phyloP scores from a whole-genome alignment of 2,113 vertebrate genomes.

The Hemichromis elongatus region DNA sequence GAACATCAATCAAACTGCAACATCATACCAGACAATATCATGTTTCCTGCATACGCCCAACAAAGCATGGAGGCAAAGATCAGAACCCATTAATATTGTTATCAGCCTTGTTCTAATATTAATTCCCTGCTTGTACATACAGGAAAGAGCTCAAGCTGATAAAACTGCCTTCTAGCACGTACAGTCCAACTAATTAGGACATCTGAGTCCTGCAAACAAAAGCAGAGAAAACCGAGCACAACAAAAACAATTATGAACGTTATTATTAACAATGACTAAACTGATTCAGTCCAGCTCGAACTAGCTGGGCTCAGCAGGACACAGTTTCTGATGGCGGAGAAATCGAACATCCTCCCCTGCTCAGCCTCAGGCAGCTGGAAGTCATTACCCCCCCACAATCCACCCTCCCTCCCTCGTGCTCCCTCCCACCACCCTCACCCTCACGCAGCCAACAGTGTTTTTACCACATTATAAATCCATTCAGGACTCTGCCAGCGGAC shows the following conservation, averaged over 20 bases:
- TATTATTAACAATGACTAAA: not conserved
- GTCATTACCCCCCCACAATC: not conserved
- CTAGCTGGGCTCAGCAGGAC: not conserved
- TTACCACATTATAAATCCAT: slow-evolving; percentile 24
- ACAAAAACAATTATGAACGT: not conserved
- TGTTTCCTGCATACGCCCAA: not conserved
- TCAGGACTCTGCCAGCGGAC: not conserved
- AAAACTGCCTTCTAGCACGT: not conserved
- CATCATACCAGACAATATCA: not conserved
- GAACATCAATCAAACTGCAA: not conserved
- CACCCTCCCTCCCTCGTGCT: not conserved
- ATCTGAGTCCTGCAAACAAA: not conserved
- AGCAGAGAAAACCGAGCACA: not conserved
- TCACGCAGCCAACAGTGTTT: slow-evolving; percentile 3
- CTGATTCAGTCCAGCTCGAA: not conserved
- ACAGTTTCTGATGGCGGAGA: slow-evolving; percentile 1
- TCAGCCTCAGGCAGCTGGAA: slow-evolving; percentile 47
- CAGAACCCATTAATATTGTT: not conserved
- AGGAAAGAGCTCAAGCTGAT: not conserved
- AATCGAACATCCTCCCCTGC: slow-evolving; percentile 18
- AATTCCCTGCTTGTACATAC: not conserved
- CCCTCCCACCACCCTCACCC: not conserved
- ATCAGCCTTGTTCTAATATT: rapidly evolving
- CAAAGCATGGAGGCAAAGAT: not conserved
- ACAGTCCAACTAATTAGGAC: not conserved